A percentile compares a stretch with the other conserved stretches of the same genome.
These are phyloP conservation scores for Platyscapa corneri DNA, from an alignment of 1,140 invertebrate species.

Conservation along the genomic window DNA sequence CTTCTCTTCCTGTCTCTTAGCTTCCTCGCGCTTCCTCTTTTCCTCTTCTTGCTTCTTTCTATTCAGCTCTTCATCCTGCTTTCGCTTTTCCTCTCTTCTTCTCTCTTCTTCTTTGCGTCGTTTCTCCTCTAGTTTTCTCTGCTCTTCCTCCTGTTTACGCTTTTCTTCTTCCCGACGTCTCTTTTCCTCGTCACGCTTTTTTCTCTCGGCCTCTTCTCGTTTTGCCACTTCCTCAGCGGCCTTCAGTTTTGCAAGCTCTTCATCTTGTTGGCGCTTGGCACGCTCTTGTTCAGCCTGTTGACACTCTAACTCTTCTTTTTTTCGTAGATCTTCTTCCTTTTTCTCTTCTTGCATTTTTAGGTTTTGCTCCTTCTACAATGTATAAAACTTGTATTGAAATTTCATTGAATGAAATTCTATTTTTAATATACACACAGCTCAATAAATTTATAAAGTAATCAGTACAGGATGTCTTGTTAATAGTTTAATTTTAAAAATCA, in stretches of 20 bases:
- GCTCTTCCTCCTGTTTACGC: slow-evolving; percentile 73
- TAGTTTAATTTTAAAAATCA: too few species aligned
- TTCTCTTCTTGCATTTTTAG: slow-evolving; percentile 71
- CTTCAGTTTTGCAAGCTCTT: slow-evolving; percentile 58
- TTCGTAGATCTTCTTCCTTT: slow-evolving; percentile 64
- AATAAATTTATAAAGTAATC: too few species aligned
- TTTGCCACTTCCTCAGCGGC: slow-evolving; percentile 69
- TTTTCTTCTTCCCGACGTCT: slow-evolving; percentile 73
- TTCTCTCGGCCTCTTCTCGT: slow-evolving; percentile 67
- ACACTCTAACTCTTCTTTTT: slow-evolving; percentile 65
- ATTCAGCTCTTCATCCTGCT: slow-evolving; percentile 66
- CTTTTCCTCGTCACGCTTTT: slow-evolving; percentile 68
- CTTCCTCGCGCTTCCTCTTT: slow-evolving; percentile 74
- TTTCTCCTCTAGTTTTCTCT: slow-evolving; percentile 70
- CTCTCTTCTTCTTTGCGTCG: slow-evolving; percentile 70
- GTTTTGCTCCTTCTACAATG: slow-evolving; percentile 72
- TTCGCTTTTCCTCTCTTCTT: slow-evolving; percentile 66
- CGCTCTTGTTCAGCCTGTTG: slow-evolving; percentile 66
- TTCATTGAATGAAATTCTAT: too few species aligned
- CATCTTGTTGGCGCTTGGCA: slow-evolving; percentile 67
- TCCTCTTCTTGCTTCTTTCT: slow-evolving; percentile 74
- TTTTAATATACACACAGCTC: too few species aligned
- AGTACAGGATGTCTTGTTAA: too few species aligned
- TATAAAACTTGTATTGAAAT: background rate
- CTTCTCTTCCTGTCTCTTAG: slow-evolving; percentile 72